Evolutionary conservation across 1,140 invertebrate species (phyloP), one percentile per base, ranked within the genome.

Genomic region (Elysia chlorotica): DNA sequence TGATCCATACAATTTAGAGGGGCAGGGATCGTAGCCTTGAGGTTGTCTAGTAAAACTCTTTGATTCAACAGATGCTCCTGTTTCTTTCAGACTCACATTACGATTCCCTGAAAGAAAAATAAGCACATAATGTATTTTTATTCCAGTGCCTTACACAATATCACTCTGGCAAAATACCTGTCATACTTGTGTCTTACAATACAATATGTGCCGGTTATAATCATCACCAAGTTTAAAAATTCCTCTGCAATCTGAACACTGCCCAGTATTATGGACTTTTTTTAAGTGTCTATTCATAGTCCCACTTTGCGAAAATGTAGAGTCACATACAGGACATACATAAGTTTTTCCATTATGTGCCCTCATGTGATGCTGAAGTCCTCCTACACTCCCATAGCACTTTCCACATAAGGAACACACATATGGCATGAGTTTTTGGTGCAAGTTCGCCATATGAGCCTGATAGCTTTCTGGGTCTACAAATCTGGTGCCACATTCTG

Each of bases 371-470:
- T 41, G 37, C 4, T 35, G 23, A 19, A 71, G 59, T 25, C 69
- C 69, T 21, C 35, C 38, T 21, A 36, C 21, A 28, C 36, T 62
- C 36, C 23, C 25, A 35, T 57, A 71, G n/a, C 48, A 36, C 53
- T 62, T 71, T 25, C 59, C 57, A 63, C 69, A 71, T 28, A 62
- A 38, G 69, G 35, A 41, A 21, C 69, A 71, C 6, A 17, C 30
- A 36, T 33, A 63, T 25, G 36, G 69, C n/a, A 71, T 41, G 54
- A 33, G 25, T 21, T 53, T n/a, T 19, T 25, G 25, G 28, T 68
- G 25, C 31, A 31, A 35, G 30, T 56, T n/a, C 53, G 25, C 14
- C 23, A 63, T 35, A 48, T 54, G 48, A 28, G 33, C 25, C 6
- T 56, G 5, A 56, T 68, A 65, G 17, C 35, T 65, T 62, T 31